Evolutionary conservation across 2,797 vertebrate species (phyloP).

Genomic region (Hydrolagus colliei): DNA sequence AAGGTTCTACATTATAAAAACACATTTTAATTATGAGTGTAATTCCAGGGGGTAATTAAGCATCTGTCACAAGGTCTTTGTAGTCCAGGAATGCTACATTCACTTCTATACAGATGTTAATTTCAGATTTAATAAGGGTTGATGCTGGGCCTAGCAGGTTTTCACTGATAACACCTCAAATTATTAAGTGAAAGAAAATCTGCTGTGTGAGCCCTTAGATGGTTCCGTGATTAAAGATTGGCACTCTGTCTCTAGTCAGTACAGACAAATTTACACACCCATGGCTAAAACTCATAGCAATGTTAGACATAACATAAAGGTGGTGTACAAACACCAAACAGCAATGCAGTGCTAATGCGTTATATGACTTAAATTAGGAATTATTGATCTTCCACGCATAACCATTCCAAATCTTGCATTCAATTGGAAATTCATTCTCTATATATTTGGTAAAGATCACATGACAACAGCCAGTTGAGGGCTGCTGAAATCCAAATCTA

Average conservation of each 20-base stretch:
- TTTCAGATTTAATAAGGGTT: background rate
- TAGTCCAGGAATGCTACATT: background rate
- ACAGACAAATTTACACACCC: background rate
- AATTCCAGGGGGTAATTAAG: background rate
- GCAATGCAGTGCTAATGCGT: background rate
- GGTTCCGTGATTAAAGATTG: background rate
- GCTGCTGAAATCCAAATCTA: background rate
- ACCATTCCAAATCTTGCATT: background rate
- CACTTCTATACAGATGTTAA: background rate
- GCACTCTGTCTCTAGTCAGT: background rate
- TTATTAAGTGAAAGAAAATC: background rate
- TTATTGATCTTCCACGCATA: background rate
- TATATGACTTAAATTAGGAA: background rate
- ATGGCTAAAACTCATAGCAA: background rate
- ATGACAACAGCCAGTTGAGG: background rate
- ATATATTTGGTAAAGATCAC: background rate
- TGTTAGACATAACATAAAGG: background rate
- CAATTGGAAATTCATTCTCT: background rate
- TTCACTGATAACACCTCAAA: background rate
- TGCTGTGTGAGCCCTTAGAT: background rate
- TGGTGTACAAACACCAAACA: background rate
- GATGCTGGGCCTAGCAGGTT: background rate
- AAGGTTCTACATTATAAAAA: background rate
- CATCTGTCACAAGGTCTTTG: background rate
- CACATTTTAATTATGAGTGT: background rate